These are phyloP conservation scores for Tortrix viridana DNA, from an alignment of 2,888 invertebrate genomes.

Conservation along the genomic window DNA sequence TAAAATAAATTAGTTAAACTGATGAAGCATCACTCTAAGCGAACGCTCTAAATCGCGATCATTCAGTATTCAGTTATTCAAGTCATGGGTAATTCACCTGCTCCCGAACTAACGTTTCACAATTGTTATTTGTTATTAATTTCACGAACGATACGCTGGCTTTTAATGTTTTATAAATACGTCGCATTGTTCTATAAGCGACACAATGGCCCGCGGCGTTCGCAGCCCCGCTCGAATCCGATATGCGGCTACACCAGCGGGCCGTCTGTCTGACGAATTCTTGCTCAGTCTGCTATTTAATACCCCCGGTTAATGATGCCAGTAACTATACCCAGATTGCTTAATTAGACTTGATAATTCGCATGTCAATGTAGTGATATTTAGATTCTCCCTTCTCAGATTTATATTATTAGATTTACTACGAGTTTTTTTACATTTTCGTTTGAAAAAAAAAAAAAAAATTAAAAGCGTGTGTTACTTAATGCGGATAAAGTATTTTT, in stretches of 20 bases:
- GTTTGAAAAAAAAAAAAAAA: too few relatives aligned
- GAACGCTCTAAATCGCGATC: slow-evolving; percentile 24
- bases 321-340: background rate
- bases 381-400: too few relatives aligned
- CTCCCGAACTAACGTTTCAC: slow-evolving; percentile 82
- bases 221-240: slow-evolving; percentile 71
- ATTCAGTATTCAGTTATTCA: slow-evolving; percentile 65
- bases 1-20: too few relatives aligned
- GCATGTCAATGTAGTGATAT: background rate
- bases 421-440: too few relatives aligned
- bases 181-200: slow-evolving; percentile 82
- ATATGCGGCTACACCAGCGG: slow-evolving; percentile 63
- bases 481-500: too few relatives aligned
- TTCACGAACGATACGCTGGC: slow-evolving; percentile 83
- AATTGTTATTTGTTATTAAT: slow-evolving; percentile 85
- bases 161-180: slow-evolving; percentile 84
- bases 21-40: background rate
- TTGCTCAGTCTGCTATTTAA: slow-evolving; percentile 39
- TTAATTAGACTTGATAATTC: background rate
- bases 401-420: too few relatives aligned
- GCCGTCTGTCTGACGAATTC: slow-evolving; percentile 68
- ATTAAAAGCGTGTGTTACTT: too few relatives aligned
- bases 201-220: slow-evolving; percentile 79
- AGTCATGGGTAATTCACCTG: slow-evolving; percentile 77
- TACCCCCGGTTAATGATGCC: slow-evolving; percentile 12